Base-by-base conservation (phyloP, 2,888 invertebrate species). In the Leptogaster cylindrica region DNA sequence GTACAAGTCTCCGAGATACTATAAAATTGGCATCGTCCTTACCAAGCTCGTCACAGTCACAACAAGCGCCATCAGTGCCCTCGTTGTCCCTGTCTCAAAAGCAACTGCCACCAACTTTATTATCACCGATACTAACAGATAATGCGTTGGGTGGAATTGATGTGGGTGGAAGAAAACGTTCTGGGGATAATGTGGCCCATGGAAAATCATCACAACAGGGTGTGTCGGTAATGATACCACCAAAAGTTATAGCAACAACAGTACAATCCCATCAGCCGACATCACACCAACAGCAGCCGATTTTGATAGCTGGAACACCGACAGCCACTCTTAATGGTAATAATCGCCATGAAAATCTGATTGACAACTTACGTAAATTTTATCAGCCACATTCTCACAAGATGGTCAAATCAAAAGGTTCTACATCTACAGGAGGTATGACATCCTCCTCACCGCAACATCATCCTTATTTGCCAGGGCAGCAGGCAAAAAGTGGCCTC, bases 291-390 rank as follows among this genome's bases (percentile, higher is more conserved):
- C 18, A 16, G 16, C 14, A 6, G 48, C 48, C n/a, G 12, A 23
- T 18, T 18, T 14, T 69, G 51, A 50, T 67, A 67, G 66, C 70
- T 64, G 70, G 41, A 72, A 52, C 55, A 25, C 8, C 28, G 8
- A 10, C 66, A 6, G 25, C 46, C 33, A 36, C 36, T 33, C 14
- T 39, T 31, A 36, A 23, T 12, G 23, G 31, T 58, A 51, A 52
- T 39, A 51, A 65, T 52, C 65, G 44, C 51, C 50, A 48, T 50
- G 70, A 70, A 58, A 63, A 65, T 55, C 50, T 67, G 23, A 66
- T 67, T 61, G 78, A 79, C 71, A 78, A 77, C 73, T 71, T 79
- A 70, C 78, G 77, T 68, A 78, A 79, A 75, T 77, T 77, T 74
- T 79, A 79, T 74, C 78, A 79, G 70, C 76, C 67, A 20, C 67